phyloP scores from a whole-genome alignment of 1,140 invertebrate genomes.

The Anagrus nilaparvatae region DNA sequence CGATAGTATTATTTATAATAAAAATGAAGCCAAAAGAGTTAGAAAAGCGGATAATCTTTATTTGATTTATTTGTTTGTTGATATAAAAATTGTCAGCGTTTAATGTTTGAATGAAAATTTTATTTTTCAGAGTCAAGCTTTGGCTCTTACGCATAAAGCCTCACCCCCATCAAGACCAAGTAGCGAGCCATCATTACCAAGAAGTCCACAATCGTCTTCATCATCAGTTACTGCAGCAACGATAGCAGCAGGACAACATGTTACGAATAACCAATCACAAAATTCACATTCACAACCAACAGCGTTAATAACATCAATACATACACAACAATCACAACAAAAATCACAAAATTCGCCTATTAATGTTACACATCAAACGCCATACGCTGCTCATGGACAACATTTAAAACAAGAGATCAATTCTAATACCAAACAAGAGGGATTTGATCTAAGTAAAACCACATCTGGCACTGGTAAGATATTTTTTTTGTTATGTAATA shows the following conservation, averaged over 20 bases:
- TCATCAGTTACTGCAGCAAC: slow-evolving; percentile 29
- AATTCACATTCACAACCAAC: too few species aligned
- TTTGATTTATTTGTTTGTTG: too few species aligned
- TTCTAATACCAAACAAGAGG: slow-evolving; percentile 51
- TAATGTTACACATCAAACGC: slow-evolving; percentile 35
- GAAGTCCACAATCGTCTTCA: slow-evolving; percentile 36
- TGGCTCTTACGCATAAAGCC: slow-evolving; percentile 49
- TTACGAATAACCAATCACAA: too few species aligned
- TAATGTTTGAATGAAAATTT: too few species aligned
- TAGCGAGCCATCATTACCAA: slow-evolving; percentile 37
- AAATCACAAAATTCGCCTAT: too few species aligned
- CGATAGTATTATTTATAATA: too few species aligned
- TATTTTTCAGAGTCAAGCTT: slow-evolving; percentile 49
- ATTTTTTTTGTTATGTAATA: too few species aligned
- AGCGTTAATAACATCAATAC: too few species aligned
- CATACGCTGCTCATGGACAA: slow-evolving; percentile 40
- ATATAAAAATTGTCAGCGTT: too few species aligned
- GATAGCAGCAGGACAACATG: slow-evolving; percentile 14
- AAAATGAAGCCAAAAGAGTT: too few species aligned
- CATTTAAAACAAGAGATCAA: slow-evolving; percentile 38
- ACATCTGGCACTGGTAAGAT: slow-evolving; percentile 45
- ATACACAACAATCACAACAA: too few species aligned
- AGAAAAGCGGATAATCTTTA: too few species aligned
- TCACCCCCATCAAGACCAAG: slow-evolving; percentile 42
- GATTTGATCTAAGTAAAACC: slow-evolving; percentile 50